Percentiles rank a stretch among this genome's conserved stretches.
These are phyloP conservation scores for Actinia equina DNA, from an alignment of 64 coral and sea anemone genomes.

Conservation along the genomic window DNA sequence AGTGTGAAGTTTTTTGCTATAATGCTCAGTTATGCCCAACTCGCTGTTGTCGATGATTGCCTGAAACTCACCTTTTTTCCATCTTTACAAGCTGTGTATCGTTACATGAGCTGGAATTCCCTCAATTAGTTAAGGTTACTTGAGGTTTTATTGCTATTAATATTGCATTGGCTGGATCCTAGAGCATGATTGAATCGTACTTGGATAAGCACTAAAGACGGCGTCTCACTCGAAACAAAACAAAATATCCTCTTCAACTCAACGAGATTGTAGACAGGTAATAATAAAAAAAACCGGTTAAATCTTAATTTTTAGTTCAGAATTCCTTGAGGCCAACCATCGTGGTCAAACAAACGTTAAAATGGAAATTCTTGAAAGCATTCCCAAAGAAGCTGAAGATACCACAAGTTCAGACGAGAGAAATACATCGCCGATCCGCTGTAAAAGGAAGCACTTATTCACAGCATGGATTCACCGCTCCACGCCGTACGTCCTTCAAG, in stretches of 20 bases:
- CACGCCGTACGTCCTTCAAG: constrained; percentile 33
- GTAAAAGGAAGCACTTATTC: not conserved
- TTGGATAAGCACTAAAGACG: too few relatives aligned
- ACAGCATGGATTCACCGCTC: not conserved
- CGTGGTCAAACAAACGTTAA: not conserved
- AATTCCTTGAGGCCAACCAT: not conserved
- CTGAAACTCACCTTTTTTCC: not conserved
- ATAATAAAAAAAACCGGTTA: too few relatives aligned
- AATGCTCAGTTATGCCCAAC: too few relatives aligned
- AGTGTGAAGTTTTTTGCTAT: not conserved
- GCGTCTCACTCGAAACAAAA: not conserved
- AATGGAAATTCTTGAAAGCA: not conserved
- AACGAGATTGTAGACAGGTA: too few relatives aligned
- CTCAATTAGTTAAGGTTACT: constrained; percentile 4
- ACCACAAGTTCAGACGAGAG: not conserved
- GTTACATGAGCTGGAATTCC: not conserved
- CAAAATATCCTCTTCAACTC: not conserved
- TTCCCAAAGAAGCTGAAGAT: not conserved
- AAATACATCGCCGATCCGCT: not conserved
- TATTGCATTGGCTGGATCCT: not conserved
- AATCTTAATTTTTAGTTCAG: not conserved
- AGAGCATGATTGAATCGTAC: not conserved
- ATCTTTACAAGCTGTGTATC: not conserved
- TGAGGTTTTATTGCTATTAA: not conserved
- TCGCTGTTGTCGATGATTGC: not conserved